Conservation (phyloP, 2,113 vertebrate genomes). For the Ranitomeya imitator region DNA sequence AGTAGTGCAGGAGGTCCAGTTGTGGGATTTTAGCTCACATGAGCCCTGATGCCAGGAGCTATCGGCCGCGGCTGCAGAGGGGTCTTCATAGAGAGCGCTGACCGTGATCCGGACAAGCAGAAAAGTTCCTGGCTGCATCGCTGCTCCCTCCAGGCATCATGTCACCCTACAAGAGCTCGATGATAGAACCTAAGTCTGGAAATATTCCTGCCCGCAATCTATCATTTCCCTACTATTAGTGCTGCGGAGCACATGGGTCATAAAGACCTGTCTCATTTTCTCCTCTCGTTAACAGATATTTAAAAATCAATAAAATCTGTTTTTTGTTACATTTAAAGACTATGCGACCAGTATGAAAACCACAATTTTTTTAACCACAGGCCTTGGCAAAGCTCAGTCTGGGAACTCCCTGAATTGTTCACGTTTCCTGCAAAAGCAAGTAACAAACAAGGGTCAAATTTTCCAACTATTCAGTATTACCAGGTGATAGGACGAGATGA, state of each 20-base stretch:
- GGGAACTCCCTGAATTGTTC: conserved; percentile 40
- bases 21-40: no score
- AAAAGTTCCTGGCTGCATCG: no score
- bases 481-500: neutral
- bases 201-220: neutral
- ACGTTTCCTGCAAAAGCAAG: neutral
- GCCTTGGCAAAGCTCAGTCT: conserved; percentile 36
- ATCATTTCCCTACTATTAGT: neutral
- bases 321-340: conserved; percentile 55
- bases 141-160: no score
- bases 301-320: conserved; percentile 48
- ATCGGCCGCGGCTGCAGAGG: no score
- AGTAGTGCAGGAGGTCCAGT: no score
- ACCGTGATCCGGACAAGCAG: no score
- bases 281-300: conserved; percentile 49
- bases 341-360: conserved; percentile 36
- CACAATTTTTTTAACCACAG: conserved; percentile 31
- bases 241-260: neutral
- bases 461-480: conserved; percentile 37
- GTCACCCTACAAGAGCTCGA: neutral
- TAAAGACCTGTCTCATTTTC: conserved; percentile 40
- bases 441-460: conserved; percentile 14
- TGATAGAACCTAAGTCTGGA: no score
- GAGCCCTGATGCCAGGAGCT: no score
- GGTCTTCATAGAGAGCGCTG: no score